Evolutionary conservation across 2,113 vertebrate species (phyloP).

Genomic region (Illadopsis cleaveri): DNA sequence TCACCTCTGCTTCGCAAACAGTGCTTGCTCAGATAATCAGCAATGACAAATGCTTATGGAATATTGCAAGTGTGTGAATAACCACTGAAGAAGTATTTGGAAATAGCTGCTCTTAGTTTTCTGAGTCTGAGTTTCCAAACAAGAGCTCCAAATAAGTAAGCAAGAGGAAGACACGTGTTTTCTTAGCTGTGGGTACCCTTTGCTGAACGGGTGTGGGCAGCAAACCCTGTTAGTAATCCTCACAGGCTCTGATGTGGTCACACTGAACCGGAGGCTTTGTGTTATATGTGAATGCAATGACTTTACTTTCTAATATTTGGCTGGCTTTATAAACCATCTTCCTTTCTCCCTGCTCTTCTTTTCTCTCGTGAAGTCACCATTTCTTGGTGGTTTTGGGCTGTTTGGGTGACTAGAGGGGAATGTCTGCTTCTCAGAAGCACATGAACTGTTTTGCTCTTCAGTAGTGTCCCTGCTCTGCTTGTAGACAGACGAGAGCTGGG

Average conservation of each 20-base stretch:
- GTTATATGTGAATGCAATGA: not conserved
- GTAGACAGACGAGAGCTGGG: not conserved
- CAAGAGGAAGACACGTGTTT: not conserved
- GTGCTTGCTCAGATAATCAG: not conserved
- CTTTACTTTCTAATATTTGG: constrained; percentile 14
- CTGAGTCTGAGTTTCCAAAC: not conserved
- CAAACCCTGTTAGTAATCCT: constrained; percentile 4
- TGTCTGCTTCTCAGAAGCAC: not conserved
- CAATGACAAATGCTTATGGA: not conserved
- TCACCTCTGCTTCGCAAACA: not conserved
- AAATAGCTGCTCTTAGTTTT: not conserved
- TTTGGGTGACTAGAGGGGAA: not conserved
- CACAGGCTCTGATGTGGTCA: not conserved
- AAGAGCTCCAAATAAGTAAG: not conserved
- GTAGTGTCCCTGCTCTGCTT: not conserved
- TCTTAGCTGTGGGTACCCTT: not conserved
- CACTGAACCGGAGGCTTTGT: not conserved
- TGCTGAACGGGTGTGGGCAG: not conserved
- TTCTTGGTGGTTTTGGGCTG: not conserved
- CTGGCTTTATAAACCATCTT: not conserved
- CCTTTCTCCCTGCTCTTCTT: not conserved
- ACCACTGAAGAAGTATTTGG: not conserved
- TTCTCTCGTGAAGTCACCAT: not conserved
- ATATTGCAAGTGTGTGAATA: not conserved
- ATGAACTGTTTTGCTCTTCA: not conserved